phyloP scores from a whole-genome alignment of 2,797 vertebrate genomes.

The Macroramphosus scolopax region DNA sequence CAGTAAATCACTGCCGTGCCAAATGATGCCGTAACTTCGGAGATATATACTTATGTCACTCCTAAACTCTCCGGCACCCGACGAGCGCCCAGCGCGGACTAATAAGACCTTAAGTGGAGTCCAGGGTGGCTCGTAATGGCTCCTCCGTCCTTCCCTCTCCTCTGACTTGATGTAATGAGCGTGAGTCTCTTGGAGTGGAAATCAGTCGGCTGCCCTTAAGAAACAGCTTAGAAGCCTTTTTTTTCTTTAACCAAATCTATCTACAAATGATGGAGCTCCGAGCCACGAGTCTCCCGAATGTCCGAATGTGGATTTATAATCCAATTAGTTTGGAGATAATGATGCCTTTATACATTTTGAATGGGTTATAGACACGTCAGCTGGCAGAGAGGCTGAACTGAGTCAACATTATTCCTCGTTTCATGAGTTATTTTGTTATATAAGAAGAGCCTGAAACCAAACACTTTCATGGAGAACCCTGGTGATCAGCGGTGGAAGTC shows the following conservation, averaged over 20 bases:
- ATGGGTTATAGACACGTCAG: conserved; percentile 12
- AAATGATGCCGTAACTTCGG: too few species aligned
- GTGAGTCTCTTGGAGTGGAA: conserved; percentile 26
- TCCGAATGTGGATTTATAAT: conserved; percentile 37
- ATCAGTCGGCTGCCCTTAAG: conserved; percentile 16
- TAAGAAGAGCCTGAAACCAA: too few species aligned
- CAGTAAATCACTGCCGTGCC: conserved; percentile 38
- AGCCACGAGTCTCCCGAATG: not conserved
- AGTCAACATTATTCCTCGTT: conserved; percentile 16
- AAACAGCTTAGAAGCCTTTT: conserved; percentile 22
- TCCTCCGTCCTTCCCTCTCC: conserved; percentile 10
- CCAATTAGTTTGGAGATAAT: conserved; percentile 27
- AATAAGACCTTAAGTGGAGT: conserved; percentile 20
- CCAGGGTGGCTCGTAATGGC: conserved; percentile 5
- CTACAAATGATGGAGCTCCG: conserved; percentile 22
- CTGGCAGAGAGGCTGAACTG: conserved; percentile 3
- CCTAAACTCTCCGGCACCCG: conserved; percentile 22
- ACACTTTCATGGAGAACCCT: too few species aligned
- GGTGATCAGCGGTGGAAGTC: too few species aligned
- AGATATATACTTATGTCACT: conserved; percentile 13
- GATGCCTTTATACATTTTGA: conserved; percentile 16
- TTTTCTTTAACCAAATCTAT: conserved; percentile 34
- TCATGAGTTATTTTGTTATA: not conserved
- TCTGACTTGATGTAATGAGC: conserved; percentile 30
- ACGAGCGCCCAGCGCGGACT: conserved; percentile 7